Conservation (phyloP, 2,888 invertebrate genomes). For the Spodoptera exigua region DNA sequence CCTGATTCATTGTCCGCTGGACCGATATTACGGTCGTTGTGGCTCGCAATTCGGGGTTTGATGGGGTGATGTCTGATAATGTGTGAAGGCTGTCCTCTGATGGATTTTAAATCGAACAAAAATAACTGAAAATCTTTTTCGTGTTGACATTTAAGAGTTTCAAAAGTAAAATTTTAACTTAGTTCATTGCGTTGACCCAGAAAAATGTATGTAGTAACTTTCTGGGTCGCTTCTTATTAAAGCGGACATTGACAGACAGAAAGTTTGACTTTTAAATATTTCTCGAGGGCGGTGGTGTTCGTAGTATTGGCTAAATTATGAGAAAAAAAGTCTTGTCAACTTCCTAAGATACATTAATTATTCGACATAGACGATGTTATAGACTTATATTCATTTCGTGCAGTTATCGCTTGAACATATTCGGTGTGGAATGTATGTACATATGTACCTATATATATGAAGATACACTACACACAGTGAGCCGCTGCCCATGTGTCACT, state of each 20-base stretch:
- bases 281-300: too few species aligned
- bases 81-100: constrained; percentile 39
- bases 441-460: too few species aligned
- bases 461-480: too few species aligned
- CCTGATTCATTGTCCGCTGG: constrained; percentile 47
- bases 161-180: constrained; percentile 21
- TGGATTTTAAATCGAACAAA: constrained; percentile 21
- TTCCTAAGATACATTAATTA: too few species aligned
- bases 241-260: constrained; percentile 13
- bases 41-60: constrained; percentile 31
- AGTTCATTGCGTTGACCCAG: constrained; percentile 21
- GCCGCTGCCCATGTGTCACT: constrained; percentile 10
- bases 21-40: constrained; percentile 45
- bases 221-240: constrained; percentile 23
- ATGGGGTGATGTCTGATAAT: constrained; percentile 33
- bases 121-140: constrained; percentile 9
- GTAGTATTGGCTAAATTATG: too few species aligned
- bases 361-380: too few species aligned
- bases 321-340: too few species aligned
- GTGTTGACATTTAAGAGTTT: constrained; percentile 12
- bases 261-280: too few species aligned
- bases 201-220: constrained; percentile 36
- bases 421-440: too few species aligned
- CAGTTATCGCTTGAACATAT: too few species aligned
- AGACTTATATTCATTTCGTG: too few species aligned